A percentile compares a stretch with the other conserved stretches of the same genome.
These are phyloP conservation scores for Antennarius maculatus DNA, from an alignment of 2,797 vertebrate genomes.

Conservation along the genomic window DNA sequence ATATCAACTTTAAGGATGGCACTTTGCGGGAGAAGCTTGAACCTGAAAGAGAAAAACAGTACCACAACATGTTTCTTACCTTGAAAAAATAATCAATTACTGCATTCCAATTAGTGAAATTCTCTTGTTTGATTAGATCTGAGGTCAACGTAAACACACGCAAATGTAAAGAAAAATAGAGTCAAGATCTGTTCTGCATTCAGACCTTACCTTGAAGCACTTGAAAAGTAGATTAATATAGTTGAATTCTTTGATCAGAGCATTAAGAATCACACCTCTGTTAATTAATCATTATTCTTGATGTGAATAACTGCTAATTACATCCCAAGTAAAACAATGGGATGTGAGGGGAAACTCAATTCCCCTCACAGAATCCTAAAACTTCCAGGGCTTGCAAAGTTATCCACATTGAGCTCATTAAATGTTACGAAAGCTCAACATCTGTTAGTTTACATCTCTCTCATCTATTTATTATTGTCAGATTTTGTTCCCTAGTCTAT, in stretches of 20 bases:
- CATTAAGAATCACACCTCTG: conserved; percentile 30
- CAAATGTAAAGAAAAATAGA: conserved; percentile 1
- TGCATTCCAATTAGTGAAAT: neutral
- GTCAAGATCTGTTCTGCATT: conserved; percentile 9
- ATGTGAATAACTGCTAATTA: conserved; percentile 41
- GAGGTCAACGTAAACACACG: neutral
- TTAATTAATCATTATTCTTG: conserved; percentile 43
- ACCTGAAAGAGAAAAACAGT: conserved; percentile 6
- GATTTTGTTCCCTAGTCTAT: conserved; percentile 14
- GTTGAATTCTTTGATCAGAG: conserved; percentile 38
- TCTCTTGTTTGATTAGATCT: conserved; percentile 6
- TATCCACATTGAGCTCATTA: conserved; percentile 50
- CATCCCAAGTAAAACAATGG: conserved; percentile 49
- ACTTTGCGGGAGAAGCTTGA: conserved; percentile 17
- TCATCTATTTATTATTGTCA: conserved; percentile 27
- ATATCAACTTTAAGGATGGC: conserved; percentile 41
- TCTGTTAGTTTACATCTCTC: conserved; percentile 10
- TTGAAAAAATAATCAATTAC: neutral
- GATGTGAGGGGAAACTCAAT: neutral
- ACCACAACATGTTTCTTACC: conserved; percentile 14
- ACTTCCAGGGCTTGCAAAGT: conserved; percentile 32
- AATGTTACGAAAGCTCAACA: conserved; percentile 27
- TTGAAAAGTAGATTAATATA: conserved; percentile 16
- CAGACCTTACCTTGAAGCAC: conserved; percentile 19
- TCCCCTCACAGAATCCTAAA: conserved; percentile 14